Evolutionary conservation across 2,888 invertebrate species (phyloP).

Genomic region (Chalcis sispes): DNA sequence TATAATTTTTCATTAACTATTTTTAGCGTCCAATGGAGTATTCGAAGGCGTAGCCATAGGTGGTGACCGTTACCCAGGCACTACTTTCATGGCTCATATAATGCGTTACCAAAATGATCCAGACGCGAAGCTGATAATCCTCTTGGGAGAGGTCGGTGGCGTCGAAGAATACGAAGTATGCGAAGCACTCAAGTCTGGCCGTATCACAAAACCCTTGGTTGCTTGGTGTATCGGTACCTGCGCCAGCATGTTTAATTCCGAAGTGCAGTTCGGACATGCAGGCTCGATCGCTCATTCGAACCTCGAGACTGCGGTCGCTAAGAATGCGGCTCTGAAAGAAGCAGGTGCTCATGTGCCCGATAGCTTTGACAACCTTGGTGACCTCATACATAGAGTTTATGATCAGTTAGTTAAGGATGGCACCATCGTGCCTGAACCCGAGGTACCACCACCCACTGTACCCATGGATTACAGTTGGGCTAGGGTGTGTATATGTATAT

Average conservation of each 20-base stretch:
- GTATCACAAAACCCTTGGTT: conserved; percentile 94
- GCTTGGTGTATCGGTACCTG: conserved; percentile 99
- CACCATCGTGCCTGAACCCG: conserved; percentile 90
- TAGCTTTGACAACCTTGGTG: conserved; percentile 94
- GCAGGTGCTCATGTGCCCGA: conserved; percentile 94
- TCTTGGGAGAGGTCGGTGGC: conserved; percentile 99
- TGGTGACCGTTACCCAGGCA: conserved; percentile 98
- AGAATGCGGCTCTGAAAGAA: conserved; percentile 89
- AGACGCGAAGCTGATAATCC: conserved; percentile 94
- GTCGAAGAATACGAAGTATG: conserved; percentile 98
- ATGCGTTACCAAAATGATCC: conserved; percentile 89
- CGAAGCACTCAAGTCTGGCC: conserved; percentile 86
- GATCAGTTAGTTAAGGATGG: conserved; percentile 87
- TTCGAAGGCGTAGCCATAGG: conserved; percentile 99
- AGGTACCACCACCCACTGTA: conserved; percentile 98
- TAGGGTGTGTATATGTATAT: conserved; percentile 77
- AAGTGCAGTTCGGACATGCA: conserved; percentile 99
- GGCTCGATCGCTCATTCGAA: conserved; percentile 98
- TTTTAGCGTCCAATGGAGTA: conserved; percentile 91
- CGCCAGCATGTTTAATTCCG: conserved; percentile 80
- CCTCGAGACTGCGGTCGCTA: conserved; percentile 93
- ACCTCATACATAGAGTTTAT: conserved; percentile 86
- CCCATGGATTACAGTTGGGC: conserved; percentile 99
- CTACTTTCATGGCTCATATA: conserved; percentile 98
- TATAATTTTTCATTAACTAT: background rate